These are phyloP conservation scores for Drosophila maculinotata DNA, from an alignment of 2,888 invertebrate species.

Conservation along the genomic window DNA sequence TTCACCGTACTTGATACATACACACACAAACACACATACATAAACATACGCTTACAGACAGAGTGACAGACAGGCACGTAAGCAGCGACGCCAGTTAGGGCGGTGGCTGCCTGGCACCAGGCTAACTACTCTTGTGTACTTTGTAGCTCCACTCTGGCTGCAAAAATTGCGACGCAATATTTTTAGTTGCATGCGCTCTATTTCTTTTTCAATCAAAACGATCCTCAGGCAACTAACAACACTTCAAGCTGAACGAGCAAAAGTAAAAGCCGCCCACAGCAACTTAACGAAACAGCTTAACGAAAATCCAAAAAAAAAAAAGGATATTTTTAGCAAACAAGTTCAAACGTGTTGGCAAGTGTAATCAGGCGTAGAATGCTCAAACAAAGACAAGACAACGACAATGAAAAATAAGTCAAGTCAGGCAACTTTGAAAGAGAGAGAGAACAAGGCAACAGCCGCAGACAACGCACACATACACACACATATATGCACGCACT, in stretches of 20 bases:
- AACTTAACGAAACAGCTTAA: too few species aligned
- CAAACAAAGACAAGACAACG: constrained; percentile 74
- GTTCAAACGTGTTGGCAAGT: constrained; percentile 71
- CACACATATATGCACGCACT: constrained; percentile 29
- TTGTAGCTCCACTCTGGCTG: constrained; percentile 40
- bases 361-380: constrained; percentile 72
- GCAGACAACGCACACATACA: constrained; percentile 49
- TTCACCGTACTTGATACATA: constrained; percentile 29
- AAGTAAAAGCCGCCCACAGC: constrained; percentile 38
- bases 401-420: constrained; percentile 79
- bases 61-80: constrained; percentile 39
- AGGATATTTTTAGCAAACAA: constrained; percentile 63
- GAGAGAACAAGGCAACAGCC: constrained; percentile 50
- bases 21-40: constrained; percentile 25
- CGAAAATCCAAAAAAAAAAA: constrained; percentile 1
- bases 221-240: constrained; percentile 26
- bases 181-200: constrained; percentile 19
- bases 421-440: constrained; percentile 69
- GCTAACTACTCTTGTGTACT: constrained; percentile 43
- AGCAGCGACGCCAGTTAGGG: constrained; percentile 75
- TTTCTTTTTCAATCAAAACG: constrained; percentile 7
- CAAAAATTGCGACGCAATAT: constrained; percentile 70
- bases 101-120: constrained; percentile 71
- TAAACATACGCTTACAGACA: too few species aligned
- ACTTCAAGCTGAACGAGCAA: constrained; percentile 8